Conservation (phyloP, 1,140 invertebrate genomes). For the Calosoma granatense region DNA sequence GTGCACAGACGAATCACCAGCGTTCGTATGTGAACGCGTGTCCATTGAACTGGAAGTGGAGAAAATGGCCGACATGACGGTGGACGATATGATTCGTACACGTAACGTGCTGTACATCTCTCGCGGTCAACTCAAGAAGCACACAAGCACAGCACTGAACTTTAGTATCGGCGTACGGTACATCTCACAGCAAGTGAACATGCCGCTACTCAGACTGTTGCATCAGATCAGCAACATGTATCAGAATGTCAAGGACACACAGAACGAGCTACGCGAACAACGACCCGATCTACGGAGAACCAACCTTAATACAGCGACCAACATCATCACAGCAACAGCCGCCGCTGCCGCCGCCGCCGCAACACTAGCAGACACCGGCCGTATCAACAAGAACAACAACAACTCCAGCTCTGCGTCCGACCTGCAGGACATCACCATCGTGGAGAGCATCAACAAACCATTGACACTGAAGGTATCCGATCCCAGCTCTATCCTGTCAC, state of each 20-base stretch:
- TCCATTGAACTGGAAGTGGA: slow-evolving; percentile 80
- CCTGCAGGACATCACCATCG: slow-evolving; percentile 45
- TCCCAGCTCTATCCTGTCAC: slow-evolving; percentile 24
- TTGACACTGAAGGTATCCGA: slow-evolving; percentile 31
- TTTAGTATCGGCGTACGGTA: slow-evolving; percentile 72
- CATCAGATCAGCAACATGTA: slow-evolving; percentile 98
- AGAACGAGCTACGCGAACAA: slow-evolving; percentile 74
- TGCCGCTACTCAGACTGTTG: slow-evolving; percentile 83
- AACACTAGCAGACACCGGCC: slow-evolving; percentile 19
- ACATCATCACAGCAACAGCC: slow-evolving; percentile 23
- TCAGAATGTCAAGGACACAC: slow-evolving; percentile 91
- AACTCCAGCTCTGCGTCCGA: slow-evolving; percentile 43
- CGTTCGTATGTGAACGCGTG: slow-evolving; percentile 87
- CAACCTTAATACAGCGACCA: slow-evolving; percentile 31
- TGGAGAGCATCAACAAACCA: slow-evolving; percentile 30
- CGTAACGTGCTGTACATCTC: slow-evolving; percentile 79
- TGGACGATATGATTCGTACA: slow-evolving; percentile 70
- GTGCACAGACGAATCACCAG: slow-evolving; percentile 55
- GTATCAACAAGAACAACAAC: background rate
- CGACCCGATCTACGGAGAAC: slow-evolving; percentile 29
- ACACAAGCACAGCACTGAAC: slow-evolving; percentile 79
- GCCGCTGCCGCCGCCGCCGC: too few relatives aligned
- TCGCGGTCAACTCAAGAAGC: slow-evolving; percentile 75
- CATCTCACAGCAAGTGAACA: slow-evolving; percentile 87
- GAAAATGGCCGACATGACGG: slow-evolving; percentile 80